Conservation (phyloP, 2,113 vertebrate species). For the Chloroceryle aenea region DNA sequence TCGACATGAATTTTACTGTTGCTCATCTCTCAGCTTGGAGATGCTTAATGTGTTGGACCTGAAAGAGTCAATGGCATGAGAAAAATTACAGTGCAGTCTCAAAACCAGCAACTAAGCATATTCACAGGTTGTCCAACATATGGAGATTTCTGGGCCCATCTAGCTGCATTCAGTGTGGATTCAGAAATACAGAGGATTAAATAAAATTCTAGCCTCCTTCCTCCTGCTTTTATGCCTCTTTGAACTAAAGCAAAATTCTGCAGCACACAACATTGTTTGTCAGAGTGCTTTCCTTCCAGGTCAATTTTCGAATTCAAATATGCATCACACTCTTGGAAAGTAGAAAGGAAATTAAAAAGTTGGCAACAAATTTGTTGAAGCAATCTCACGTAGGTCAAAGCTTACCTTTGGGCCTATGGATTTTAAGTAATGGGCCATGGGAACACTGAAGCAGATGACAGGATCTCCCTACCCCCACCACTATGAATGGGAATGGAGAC, state of each 20-base stretch:
- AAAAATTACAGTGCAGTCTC: neutral
- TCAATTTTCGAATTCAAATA: conserved; percentile 4
- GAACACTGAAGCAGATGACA: neutral
- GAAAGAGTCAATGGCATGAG: neutral
- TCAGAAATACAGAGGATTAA: neutral
- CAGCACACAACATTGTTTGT: neutral
- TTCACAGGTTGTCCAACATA: neutral
- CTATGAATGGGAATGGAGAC: neutral
- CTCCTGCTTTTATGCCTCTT: neutral
- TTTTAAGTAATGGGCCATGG: neutral
- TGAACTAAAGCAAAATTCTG: neutral
- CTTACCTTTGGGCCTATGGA: neutral
- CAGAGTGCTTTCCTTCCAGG: neutral
- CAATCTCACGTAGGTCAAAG: neutral
- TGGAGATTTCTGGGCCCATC: neutral
- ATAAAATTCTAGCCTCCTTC: neutral
- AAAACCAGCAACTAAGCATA: neutral
- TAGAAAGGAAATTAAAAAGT: neutral
- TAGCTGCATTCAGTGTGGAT: neutral
- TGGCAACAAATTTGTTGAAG: neutral
- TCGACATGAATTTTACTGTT: neutral
- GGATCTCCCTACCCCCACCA: neutral
- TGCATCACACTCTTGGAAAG: neutral
- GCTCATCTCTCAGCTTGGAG: neutral
- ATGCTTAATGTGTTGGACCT: neutral